Base-by-base conservation (phyloP, 2,797 vertebrate species). In the Diceros bicornis region DNA sequence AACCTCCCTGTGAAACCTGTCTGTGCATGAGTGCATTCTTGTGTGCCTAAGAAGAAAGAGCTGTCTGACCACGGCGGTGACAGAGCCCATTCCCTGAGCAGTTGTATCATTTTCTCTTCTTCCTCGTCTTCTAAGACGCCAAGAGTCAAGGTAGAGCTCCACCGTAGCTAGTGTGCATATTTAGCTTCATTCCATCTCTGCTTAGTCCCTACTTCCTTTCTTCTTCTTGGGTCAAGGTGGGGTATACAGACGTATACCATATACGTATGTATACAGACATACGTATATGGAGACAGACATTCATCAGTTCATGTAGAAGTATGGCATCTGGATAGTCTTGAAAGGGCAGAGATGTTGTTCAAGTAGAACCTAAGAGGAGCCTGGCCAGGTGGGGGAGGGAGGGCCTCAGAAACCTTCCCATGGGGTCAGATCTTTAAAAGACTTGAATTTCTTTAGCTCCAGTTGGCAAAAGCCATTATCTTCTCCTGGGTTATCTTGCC, bases 81-180 rank as follows among this genome's bases (percentile, higher is more conserved):
- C 75, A 71, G 64, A 4, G 57, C 21, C 18, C 4, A 1, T 21
- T 27, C 37, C 37, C 74, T 14, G 10, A 34, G 18, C 21, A 27
- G 13, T 7, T 7, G 47, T 17, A 50, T 79, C 52, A 0, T 9
- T 25, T 77, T 64, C 17, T 50, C 16, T 6, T 90, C 41, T 27
- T n/a, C 32, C 12, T 91, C 7, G 0, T 66, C 34, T 29, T 57
- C 50, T 59, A 4, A 41, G 64, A 74, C 25, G 47, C 74, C 16
- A 16, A 50, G 11, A 50, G 66, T 10, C 23, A 17, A 52, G 55
- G 68, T 4, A 17, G 64, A 6, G 2, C 2, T 13, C 61, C 2
- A 0, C 25, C 10, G 1, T 12, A 61, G 7, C 25, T 57, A 17
- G 7, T 7, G 16, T 4, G 47, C 13, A 7, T 7, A 0, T 16